Evolutionary conservation across 2,888 invertebrate species (phyloP).

Genomic region (Eristalinus aeneus): DNA sequence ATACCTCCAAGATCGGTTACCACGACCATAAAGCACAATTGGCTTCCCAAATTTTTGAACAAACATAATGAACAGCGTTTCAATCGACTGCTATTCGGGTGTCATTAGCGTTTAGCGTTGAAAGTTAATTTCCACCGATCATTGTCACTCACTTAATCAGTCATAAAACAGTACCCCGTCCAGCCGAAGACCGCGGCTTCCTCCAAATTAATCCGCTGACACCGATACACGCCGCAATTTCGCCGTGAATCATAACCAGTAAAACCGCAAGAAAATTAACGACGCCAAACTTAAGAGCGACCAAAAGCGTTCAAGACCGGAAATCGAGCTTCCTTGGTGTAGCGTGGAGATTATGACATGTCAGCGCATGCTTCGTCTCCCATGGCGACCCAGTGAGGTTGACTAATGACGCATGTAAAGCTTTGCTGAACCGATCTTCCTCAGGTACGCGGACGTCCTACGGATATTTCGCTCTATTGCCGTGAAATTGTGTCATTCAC

Average conservation of each 20-base stretch:
- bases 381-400: not conserved
- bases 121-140: not conserved
- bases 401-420: conserved; percentile 9
- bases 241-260: conserved; percentile 31
- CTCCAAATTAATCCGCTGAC: not conserved
- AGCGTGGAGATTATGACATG: conserved; percentile 9
- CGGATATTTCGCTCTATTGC: not conserved
- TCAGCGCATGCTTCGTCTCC: conserved; percentile 4
- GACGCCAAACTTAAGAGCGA: not conserved
- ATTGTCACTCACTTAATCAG: not conserved
- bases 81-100: not conserved
- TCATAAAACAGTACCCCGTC: not conserved
- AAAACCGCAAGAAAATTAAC: conserved; percentile 37
- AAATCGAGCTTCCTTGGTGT: conserved; percentile 23
- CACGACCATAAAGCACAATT: not conserved
- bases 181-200: not conserved
- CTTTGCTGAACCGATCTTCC: not conserved
- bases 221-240: conserved; percentile 12
- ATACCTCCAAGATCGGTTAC: not conserved
- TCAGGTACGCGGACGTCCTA: not conserved
- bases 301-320: conserved; percentile 2
- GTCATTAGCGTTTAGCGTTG: not conserved
- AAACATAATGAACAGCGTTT: not conserved
- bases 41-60: not conserved
- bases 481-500: not conserved